Conservation (phyloP, 1,140 invertebrate species). For the Lamellibrachia luymesi region DNA sequence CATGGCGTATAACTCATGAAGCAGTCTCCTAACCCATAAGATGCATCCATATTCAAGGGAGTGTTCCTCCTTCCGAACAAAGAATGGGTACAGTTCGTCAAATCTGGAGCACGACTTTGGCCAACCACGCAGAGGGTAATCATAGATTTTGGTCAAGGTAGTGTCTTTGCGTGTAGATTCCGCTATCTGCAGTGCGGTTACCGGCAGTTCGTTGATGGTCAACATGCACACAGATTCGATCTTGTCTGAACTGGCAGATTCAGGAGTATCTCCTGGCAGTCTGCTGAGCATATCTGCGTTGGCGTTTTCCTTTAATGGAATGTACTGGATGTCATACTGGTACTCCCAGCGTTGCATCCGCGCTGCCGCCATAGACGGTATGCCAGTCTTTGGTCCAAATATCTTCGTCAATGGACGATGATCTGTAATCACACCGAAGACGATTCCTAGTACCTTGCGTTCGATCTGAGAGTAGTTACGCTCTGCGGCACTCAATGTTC, state of each 20-base stretch:
- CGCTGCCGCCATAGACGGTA: constrained; percentile 9
- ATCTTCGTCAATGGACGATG: constrained; percentile 15
- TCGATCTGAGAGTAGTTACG: constrained; percentile 51
- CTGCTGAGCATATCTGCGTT: constrained; percentile 10
- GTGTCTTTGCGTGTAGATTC: too few species aligned
- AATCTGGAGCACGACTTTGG: neutral
- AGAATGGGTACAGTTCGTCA: constrained; percentile 17
- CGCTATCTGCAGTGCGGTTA: constrained; percentile 14
- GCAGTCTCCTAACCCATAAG: neutral
- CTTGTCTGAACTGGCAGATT: too few species aligned
- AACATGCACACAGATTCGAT: constrained; percentile 14
- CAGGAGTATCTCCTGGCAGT: neutral
- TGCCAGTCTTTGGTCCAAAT: constrained; percentile 1
- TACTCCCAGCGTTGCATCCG: constrained; percentile 7
- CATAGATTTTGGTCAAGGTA: constrained; percentile 10
- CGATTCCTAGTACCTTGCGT: constrained; percentile 38
- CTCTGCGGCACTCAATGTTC: too few species aligned
- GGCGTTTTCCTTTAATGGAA: constrained; percentile 10
- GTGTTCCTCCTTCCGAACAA: neutral
- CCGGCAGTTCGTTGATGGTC: constrained; percentile 10
- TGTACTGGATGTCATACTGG: constrained; percentile 10
- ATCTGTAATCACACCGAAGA: constrained; percentile 33
- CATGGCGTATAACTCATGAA: constrained; percentile 14
- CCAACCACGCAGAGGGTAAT: constrained; percentile 6
- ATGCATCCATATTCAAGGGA: too few species aligned